These are phyloP conservation scores for Picus viridis DNA, from an alignment of 2,797 vertebrate species.

Conservation along the genomic window DNA sequence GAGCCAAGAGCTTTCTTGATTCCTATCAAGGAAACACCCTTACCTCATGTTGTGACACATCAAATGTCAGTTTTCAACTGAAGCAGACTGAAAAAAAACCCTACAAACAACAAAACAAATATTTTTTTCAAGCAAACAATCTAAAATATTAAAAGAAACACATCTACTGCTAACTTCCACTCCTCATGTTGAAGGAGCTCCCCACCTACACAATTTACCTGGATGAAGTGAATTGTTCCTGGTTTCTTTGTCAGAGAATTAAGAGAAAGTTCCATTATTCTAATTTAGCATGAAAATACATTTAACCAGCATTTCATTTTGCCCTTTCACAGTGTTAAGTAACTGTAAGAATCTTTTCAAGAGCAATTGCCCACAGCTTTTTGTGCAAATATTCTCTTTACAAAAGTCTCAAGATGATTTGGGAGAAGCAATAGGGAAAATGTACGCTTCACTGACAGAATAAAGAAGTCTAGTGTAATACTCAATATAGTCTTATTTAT, in stretches of 20 bases:
- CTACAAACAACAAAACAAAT: too few species aligned
- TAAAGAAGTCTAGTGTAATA: conserved; percentile 44
- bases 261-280: conserved; percentile 18
- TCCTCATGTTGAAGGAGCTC: not conserved
- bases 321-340: conserved; percentile 58
- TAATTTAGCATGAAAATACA: conserved; percentile 60
- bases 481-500: conserved; percentile 33
- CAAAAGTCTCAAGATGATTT: conserved; percentile 43
- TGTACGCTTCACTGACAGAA: conserved; percentile 21
- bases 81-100: not conserved
- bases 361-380: conserved; percentile 50
- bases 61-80: not conserved
- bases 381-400: conserved; percentile 34
- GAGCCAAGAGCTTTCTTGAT: not conserved
- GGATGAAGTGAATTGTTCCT: conserved; percentile 52
- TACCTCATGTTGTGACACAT: not conserved
- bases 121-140: not conserved
- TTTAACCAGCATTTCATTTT: conserved; percentile 73
- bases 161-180: not conserved
- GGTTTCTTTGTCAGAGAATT: conserved; percentile 19
- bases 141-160: not conserved
- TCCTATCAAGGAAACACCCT: not conserved
- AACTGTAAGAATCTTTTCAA: conserved; percentile 54
- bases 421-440: conserved; percentile 20
- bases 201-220: conserved; percentile 7